Percentiles rank a stretch among this genome's conserved stretches.
Evolutionary conservation across 1,140 invertebrate genomes (phyloP).

Genomic region (Lepidurus couesii): DNA sequence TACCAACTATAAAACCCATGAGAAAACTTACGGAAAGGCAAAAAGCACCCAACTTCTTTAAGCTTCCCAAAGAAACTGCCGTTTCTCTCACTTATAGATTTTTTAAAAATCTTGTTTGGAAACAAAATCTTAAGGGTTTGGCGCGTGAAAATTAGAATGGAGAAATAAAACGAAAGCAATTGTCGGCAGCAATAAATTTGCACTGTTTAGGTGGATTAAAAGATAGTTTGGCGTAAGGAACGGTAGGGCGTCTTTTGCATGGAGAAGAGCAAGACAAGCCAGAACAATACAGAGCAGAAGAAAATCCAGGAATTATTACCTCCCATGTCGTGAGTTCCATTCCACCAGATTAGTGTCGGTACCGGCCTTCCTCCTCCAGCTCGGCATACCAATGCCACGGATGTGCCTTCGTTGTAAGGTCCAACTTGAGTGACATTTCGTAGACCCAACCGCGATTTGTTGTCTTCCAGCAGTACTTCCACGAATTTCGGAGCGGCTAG

Average conservation of each 20-base stretch:
- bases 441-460: conserved; percentile 46
- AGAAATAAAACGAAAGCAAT: neutral
- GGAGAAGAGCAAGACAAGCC: neutral
- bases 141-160: neutral
- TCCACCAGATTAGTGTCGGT: conserved; percentile 68
- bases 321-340: conserved; percentile 56
- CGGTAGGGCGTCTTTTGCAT: neutral
- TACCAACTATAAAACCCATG: neutral
- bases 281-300: conserved; percentile 1
- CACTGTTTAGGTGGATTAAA: conserved; percentile 9
- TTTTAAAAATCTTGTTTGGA: too few relatives aligned
- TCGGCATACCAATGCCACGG: conserved; percentile 61
- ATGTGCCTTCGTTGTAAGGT: conserved; percentile 61
- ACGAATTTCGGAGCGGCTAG: conserved; percentile 65
- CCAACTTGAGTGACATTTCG: conserved; percentile 56
- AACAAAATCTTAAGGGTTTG: too few relatives aligned
- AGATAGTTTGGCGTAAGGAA: neutral
- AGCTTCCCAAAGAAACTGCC: neutral
- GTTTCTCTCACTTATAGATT: too few relatives aligned
- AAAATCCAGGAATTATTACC: conserved; percentile 51
- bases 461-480: conserved; percentile 52
- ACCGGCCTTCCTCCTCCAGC: conserved; percentile 69
- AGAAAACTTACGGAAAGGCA: neutral
- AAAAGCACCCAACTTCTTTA: neutral
- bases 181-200: neutral